Evolutionary conservation across 2,888 invertebrate species (phyloP).

Genomic region (Hirudinaria manillensis): DNA sequence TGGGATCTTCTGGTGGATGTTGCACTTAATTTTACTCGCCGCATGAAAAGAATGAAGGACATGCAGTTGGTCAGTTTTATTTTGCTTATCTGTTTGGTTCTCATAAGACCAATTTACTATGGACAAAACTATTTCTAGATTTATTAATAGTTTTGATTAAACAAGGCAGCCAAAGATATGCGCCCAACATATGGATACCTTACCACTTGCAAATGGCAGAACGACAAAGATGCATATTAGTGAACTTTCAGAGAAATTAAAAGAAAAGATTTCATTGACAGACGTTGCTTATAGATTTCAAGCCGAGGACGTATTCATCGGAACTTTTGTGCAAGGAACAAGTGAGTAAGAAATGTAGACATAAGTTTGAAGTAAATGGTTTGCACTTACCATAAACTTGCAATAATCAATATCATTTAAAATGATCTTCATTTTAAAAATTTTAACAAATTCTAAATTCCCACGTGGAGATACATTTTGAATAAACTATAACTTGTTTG

Average conservation of each 20-base stretch:
- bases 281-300: constrained; percentile 34
- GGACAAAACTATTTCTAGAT: too few relatives aligned
- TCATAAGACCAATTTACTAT: too few relatives aligned
- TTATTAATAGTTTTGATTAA: constrained; percentile 3
- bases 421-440: too few relatives aligned
- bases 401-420: too few relatives aligned
- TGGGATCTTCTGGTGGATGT: constrained; percentile 30
- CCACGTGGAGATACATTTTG: background rate
- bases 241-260: constrained; percentile 19
- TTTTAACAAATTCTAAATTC: too few relatives aligned
- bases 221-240: constrained; percentile 28
- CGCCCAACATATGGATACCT: constrained; percentile 33
- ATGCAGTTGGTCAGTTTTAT: constrained; percentile 24
- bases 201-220: constrained; percentile 32
- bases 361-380: too few relatives aligned
- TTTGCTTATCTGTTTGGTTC: background rate
- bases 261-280: constrained; percentile 26
- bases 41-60: constrained; percentile 30
- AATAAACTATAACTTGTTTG: background rate
- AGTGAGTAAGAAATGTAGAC: too few relatives aligned
- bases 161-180: constrained; percentile 27
- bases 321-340: constrained; percentile 33
- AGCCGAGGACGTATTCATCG: constrained; percentile 30
- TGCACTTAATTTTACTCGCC: constrained; percentile 30
- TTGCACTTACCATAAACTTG: too few relatives aligned